phyloP scores from a whole-genome alignment of 2,888 invertebrate species.

The Drosophila incognita region DNA sequence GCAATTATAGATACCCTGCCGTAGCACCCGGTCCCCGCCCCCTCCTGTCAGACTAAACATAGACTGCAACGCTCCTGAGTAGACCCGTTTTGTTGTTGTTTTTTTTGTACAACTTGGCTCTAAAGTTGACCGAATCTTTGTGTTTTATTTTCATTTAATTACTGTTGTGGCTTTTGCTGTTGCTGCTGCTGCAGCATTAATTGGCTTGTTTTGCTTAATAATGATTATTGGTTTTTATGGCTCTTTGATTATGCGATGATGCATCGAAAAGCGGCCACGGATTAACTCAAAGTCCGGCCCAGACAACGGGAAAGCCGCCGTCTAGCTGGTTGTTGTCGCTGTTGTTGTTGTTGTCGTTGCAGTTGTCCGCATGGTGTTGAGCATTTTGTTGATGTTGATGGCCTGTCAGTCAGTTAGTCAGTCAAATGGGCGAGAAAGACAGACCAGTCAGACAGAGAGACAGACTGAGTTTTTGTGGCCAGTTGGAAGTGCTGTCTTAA shows the following conservation, averaged over 20 bases:
- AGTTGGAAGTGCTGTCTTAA: conserved; percentile 71
- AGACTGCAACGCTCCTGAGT: conserved; percentile 33
- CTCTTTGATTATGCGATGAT: conserved; percentile 80
- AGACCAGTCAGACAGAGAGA: conserved; percentile 18
- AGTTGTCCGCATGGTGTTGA: conserved; percentile 56
- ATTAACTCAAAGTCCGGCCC: conserved; percentile 52
- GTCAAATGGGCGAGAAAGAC: conserved; percentile 35
- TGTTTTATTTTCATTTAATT: conserved; percentile 80
- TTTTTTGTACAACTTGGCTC: conserved; percentile 22
- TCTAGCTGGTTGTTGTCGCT: background rate
- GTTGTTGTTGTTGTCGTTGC: conserved; percentile 3
- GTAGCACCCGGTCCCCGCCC: background rate
- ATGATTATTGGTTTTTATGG: conserved; percentile 80
- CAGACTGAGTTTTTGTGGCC: conserved; percentile 48
- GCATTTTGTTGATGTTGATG: conserved; percentile 71
- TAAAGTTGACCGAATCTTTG: conserved; percentile 70
- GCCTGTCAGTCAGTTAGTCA: conserved; percentile 74
- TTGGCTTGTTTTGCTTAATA: conserved; percentile 80
- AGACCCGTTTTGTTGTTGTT: conserved; percentile 59
- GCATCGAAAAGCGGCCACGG: conserved; percentile 69
- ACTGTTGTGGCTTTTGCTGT: conserved; percentile 49
- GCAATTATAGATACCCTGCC: conserved; percentile 48
- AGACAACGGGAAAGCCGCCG: conserved; percentile 51
- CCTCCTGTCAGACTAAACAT: background rate
- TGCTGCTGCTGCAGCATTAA: conserved; percentile 61